Base-by-base conservation (phyloP, 1,140 invertebrate species). In the Papilio aristodemus region DNA sequence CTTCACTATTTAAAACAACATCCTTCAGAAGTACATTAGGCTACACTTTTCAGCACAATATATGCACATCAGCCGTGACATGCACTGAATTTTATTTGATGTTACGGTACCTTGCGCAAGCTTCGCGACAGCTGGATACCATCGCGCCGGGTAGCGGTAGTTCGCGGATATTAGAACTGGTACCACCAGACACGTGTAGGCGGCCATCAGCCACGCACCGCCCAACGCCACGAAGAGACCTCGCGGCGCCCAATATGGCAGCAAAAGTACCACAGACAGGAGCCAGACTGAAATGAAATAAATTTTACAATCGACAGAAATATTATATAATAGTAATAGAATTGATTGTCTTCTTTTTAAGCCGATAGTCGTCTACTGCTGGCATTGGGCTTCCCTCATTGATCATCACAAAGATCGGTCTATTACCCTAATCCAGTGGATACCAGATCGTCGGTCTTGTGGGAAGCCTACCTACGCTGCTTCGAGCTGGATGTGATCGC, bases 111-210 rank as follows among this genome's bases (percentile, higher is more conserved):
- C 85, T 90, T 83, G 85, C 4, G 75, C 83, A 5, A 86, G 54
- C 72, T 89, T 90, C 17, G 75, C 84, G 17, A 92, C 81, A 5
- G 85, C 86, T 19, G 88, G 92, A 57, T 91, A 85, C 87, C 92
- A 93, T 37, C 91, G 85, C 11, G 93, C 92, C 7, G 93, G 93
- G 79, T 94, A 95, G 73, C 92, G 92, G 82, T 94, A 94, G 83
- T 94, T 94, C 39, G 93, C 94, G 0, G 94, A 94, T 64, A 94
- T 93, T 11, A 94, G 91, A 19, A 94, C 86, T 0, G 94, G 94
- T 19, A 94, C 78, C 10, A 95, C 93, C 9, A 95, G 81, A 73
- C 92, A 94, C 3, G 94, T 94, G 77, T 94, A 95, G 0, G 92
- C 92, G 0, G 93, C 93, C 84, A 93, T 93, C 60, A 93, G 91